Percentiles rank a stretch among this genome's conserved stretches.
Conservation (phyloP, 1,140 invertebrate genomes). For the Gonatopus flavifemur region DNA sequence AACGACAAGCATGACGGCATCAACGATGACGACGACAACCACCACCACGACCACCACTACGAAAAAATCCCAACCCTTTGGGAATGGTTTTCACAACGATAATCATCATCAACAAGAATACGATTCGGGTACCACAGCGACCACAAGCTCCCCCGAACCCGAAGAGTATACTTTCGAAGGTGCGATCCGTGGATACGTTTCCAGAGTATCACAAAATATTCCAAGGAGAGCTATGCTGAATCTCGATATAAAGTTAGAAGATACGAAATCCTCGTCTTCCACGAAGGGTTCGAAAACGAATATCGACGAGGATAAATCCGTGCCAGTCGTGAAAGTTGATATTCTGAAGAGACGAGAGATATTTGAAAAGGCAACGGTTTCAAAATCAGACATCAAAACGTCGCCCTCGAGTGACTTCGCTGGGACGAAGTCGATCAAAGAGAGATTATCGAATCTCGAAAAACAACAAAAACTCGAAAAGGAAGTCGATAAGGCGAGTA, state of each 20-base stretch:
- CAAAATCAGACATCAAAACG: slow-evolving; percentile 36
- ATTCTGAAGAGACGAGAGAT: slow-evolving; percentile 79
- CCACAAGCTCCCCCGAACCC: slow-evolving; percentile 64
- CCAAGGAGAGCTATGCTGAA: slow-evolving; percentile 43
- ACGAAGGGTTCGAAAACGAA: slow-evolving; percentile 41
- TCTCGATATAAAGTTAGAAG: slow-evolving; percentile 50
- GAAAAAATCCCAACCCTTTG: slow-evolving; percentile 32
- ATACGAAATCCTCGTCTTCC: slow-evolving; percentile 39
- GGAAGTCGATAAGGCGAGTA: slow-evolving; percentile 44
- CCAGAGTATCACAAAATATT: slow-evolving; percentile 66
- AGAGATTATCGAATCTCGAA: slow-evolving; percentile 69
- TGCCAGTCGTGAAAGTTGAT: slow-evolving; percentile 72
- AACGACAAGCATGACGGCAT: slow-evolving; percentile 11
- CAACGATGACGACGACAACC: slow-evolving; percentile 12
- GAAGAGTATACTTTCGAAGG: slow-evolving; percentile 85
- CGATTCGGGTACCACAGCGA: slow-evolving; percentile 64
- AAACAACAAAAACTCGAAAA: slow-evolving; percentile 53
- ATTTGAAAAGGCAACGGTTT: slow-evolving; percentile 67
- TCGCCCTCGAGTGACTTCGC: slow-evolving; percentile 62
- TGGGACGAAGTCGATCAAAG: slow-evolving; percentile 70
- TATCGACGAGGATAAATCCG: slow-evolving; percentile 53
- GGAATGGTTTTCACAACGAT: slow-evolving; percentile 31
- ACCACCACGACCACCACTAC: slow-evolving; percentile 20
- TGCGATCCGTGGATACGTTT: slow-evolving; percentile 82
- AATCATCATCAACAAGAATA: slow-evolving; percentile 53